Base-by-base conservation (phyloP, 2,797 vertebrate species). In the Dromococcyx pavoninus region DNA sequence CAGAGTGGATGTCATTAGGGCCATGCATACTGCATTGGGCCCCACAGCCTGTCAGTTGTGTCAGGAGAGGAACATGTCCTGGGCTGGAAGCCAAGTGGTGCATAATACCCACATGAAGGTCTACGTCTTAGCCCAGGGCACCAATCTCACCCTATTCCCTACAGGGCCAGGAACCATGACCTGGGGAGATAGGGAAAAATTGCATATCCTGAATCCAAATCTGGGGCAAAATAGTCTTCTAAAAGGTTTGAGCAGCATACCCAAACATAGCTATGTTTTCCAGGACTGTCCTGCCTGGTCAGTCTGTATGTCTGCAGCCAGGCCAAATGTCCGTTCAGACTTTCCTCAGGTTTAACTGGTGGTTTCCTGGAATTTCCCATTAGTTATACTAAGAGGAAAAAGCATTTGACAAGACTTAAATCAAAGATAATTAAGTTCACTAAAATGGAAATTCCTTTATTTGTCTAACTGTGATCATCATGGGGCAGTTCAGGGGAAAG, bases 321-420 rank as follows among this genome's bases (percentile, higher is more conserved):
- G 67, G 37, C 33, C 32, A 82, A 73, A 39, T 1, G 27, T 71
- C 69, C 75, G 41, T 39, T 64, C 62, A 32, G 54, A 39, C n/a
- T 78, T 65, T 54, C 39, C 51, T 51, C 33, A 35, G 67, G 13
- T 70, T 85, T 82, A 72, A 70, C 35, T 53, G 83, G 74, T 65
- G 25, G 46, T 87, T 96, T 96, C 67, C 94, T 95, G 86, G 83
- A 96, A 82, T 76, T 87, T 92, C 32, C n/a, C 28, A 33, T 89
- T 46, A 73, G 13, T 76, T 91, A 51, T 13, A 39, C 32, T 15
- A 43, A 53, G 61, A 93, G 74, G 74, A 91, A 95, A 91, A 83
- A 67, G 11, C 35, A 23, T 85, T 53, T 89, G 74, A 91, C 71
- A 60, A 60, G 62, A 21, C 30, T 73, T 79, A 71, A 71, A 58